Evolutionary conservation across 2,888 invertebrate genomes (phyloP).

Genomic region (Molorchus minor): DNA sequence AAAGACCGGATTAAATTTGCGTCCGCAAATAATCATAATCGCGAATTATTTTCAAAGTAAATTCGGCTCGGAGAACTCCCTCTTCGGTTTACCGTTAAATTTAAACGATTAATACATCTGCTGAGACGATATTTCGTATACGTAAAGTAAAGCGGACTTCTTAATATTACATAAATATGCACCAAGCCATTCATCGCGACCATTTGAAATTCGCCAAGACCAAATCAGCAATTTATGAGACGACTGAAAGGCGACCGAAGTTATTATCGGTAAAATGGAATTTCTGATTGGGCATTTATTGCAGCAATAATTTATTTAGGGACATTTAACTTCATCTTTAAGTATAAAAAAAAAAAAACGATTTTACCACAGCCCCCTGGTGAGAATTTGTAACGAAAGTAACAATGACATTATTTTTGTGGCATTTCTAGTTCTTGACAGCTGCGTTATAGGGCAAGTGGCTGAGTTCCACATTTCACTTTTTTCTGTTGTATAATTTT

Average conservation of each 20-base stretch:
- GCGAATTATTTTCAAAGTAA: conserved; percentile 38
- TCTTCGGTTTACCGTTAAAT: conserved; percentile 26
- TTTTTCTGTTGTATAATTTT: too few relatives aligned
- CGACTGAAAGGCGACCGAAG: background rate
- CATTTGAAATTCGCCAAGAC: background rate
- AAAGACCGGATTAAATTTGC: conserved; percentile 29
- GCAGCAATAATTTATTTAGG: too few relatives aligned
- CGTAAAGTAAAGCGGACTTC: conserved; percentile 15
- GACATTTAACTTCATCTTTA: too few relatives aligned
- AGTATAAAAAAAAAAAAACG: too few relatives aligned
- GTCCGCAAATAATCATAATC: conserved; percentile 29
- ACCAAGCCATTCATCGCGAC: conserved; percentile 5
- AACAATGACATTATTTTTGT: too few relatives aligned
- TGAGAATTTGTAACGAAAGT: too few relatives aligned
- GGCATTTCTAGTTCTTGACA: too few relatives aligned
- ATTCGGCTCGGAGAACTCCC: conserved; percentile 12
- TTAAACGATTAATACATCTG: conserved; percentile 28
- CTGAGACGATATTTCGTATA: background rate
- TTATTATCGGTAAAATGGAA: too few relatives aligned
- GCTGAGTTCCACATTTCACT: too few relatives aligned
- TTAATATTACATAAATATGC: conserved; percentile 15
- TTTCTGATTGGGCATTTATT: too few relatives aligned
- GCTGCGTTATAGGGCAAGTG: too few relatives aligned
- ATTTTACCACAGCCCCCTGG: too few relatives aligned
- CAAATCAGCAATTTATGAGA: conserved; percentile 7